Evolutionary conservation across 2,888 invertebrate genomes (phyloP), one percentile per base, ranked within the genome.

Genomic region (Byasa hedistus): DNA sequence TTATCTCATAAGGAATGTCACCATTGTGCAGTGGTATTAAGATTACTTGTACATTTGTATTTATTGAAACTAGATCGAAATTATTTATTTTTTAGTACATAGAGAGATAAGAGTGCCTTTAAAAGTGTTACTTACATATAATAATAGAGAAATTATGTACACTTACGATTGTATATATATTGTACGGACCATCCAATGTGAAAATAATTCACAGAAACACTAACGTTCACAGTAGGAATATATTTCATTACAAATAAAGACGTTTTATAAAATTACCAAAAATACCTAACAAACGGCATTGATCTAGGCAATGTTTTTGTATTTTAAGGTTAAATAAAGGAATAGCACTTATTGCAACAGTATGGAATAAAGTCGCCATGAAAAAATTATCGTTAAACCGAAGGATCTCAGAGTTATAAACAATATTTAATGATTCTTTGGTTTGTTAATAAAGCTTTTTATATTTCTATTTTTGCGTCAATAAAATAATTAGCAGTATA

Each of bases 11-110:
- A 66, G 62, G 12, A 36, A 21, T 8, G 59, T 51, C 24, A 54
- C 51, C 36, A 61, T 44, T 65, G 21, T 61, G 61, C 24, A 51
- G 57, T 51, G 61, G 17, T 61, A 21, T 36, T 61, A 65, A 52
- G 36, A 52, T 52, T 52, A 66, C 17, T 22, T 66, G 57, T 61
- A 66, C 57, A 57, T 60, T 48, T 65, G 55, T 65, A 39, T 54
- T 58, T 64, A 22, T 64, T 52, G 52, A 52, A 52, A 21, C n/a
- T 15, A n/a, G 27, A 55, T 55, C 51, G 19, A 48, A 17, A 52
- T 21, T 52, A 52, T 52, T 52, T 52, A 52, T 52, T 52, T 17
- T 44, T 52, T 52, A 21, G 21, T 52, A 52, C 19, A 48, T 36
- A 36, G 5, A 36, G 4, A 48, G 3, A 52, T 22, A n/a, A 48